phyloP scores from a whole-genome alignment of 2,113 vertebrate species.

The Otocyon megalotis region DNA sequence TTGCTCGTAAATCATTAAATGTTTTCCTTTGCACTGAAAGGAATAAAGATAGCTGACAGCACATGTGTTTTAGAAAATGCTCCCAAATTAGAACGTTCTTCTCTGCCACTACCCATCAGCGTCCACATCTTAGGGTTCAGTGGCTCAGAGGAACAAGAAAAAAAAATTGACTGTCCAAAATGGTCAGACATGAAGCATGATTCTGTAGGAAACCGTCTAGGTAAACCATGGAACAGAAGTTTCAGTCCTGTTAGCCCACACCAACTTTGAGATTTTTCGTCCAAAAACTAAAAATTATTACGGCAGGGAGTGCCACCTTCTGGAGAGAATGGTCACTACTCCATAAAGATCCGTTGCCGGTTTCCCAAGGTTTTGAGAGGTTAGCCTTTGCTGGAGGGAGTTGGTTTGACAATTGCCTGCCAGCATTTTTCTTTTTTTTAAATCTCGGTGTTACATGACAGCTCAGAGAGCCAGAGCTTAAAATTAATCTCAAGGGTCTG shows the following conservation, averaged over 20 bases:
- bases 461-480: slow-evolving; percentile 19
- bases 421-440: not conserved
- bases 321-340: not conserved
- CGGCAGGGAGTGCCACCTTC: slow-evolving; percentile 36
- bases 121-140: not conserved
- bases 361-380: not conserved
- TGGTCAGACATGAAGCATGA: not conserved
- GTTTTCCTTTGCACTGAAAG: not conserved
- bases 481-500: not conserved
- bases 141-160: not conserved
- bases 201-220: not conserved
- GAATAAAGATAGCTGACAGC: not conserved
- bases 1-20: not conserved
- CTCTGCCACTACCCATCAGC: not conserved
- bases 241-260: not conserved
- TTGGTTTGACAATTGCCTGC: not conserved
- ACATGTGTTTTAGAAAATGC: not conserved
- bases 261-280: not conserved
- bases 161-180: not conserved
- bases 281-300: not conserved
- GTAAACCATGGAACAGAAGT: not conserved
- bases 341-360: rapidly evolving
- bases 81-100: not conserved
- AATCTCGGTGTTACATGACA: not conserved
- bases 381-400: not conserved